Evolutionary conservation across 2,888 invertebrate species (phyloP).

Genomic region (Stenodema calcarata): DNA sequence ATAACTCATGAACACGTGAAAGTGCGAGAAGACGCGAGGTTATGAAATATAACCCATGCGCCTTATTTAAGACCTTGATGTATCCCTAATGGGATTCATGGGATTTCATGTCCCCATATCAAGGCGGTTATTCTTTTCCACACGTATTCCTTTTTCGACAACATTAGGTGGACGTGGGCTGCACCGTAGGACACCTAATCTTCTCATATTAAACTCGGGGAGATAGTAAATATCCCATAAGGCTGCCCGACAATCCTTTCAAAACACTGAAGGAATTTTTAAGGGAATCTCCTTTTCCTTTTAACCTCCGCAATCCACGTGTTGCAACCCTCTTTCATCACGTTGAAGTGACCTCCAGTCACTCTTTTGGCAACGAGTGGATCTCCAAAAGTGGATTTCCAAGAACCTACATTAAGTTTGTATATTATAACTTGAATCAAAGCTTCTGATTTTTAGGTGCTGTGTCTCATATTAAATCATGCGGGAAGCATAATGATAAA

Average conservation of each 20-base stretch:
- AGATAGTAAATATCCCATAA: background rate
- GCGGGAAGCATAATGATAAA: too few species aligned
- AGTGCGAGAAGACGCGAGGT: background rate
- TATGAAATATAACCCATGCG: background rate
- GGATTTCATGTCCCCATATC: background rate
- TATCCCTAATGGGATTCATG: background rate
- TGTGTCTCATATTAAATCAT: too few species aligned
- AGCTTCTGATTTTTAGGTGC: too few species aligned
- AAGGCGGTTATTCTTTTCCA: background rate
- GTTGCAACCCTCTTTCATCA: background rate
- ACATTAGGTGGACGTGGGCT: background rate
- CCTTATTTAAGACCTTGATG: background rate
- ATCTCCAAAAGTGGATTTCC: background rate
- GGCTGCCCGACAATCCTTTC: background rate
- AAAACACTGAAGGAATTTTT: background rate
- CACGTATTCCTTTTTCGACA: background rate
- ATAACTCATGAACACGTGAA: background rate
- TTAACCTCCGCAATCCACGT: background rate
- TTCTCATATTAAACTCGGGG: background rate
- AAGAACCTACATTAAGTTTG: too few species aligned
- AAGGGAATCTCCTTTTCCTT: background rate
- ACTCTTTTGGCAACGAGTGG: background rate
- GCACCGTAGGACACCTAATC: background rate
- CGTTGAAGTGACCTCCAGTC: too few species aligned
- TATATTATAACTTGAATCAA: too few species aligned